Evolutionary conservation across 2,113 vertebrate genomes (phyloP).

Genomic region (Centropristis striata): DNA sequence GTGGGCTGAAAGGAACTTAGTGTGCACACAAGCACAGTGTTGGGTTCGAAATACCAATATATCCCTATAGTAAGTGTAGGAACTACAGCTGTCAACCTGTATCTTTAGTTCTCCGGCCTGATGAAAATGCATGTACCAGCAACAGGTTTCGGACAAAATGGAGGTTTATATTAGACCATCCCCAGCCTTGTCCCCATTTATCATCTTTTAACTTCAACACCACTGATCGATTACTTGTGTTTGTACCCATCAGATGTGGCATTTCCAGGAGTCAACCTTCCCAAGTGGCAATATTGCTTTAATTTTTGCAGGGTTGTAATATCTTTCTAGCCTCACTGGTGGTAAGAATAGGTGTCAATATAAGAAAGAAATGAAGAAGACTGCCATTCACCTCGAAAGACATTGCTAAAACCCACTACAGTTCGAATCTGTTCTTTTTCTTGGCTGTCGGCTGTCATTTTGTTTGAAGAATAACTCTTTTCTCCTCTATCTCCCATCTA

Average conservation of each 20-base stretch:
- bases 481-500: neutral
- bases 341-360: neutral
- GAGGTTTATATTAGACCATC: neutral
- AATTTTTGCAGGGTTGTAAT: neutral
- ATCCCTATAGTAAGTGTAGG: neutral
- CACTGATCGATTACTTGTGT: neutral
- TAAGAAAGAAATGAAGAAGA: neutral
- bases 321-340: neutral
- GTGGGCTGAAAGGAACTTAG: slow-evolving; percentile 20
- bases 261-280: slow-evolving; percentile 6
- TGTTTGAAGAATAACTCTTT: slow-evolving; percentile 27
- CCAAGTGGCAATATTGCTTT: slow-evolving; percentile 6
- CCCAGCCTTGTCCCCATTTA: neutral
- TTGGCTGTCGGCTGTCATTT: slow-evolving; percentile 33
- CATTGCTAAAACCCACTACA: neutral
- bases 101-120: neutral
- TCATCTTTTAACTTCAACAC: slow-evolving; percentile 8
- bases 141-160: neutral
- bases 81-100: neutral
- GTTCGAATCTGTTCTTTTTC: slow-evolving; percentile 8
- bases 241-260: neutral
- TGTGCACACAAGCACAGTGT: slow-evolving; percentile 1
- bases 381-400: slow-evolving; percentile 7
- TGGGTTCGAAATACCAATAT: neutral
- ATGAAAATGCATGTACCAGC: neutral